Evolutionary conservation across 2,113 vertebrate species (phyloP), one percentile per base, ranked within the genome.

Genomic region (Maccullochella peelii): DNA sequence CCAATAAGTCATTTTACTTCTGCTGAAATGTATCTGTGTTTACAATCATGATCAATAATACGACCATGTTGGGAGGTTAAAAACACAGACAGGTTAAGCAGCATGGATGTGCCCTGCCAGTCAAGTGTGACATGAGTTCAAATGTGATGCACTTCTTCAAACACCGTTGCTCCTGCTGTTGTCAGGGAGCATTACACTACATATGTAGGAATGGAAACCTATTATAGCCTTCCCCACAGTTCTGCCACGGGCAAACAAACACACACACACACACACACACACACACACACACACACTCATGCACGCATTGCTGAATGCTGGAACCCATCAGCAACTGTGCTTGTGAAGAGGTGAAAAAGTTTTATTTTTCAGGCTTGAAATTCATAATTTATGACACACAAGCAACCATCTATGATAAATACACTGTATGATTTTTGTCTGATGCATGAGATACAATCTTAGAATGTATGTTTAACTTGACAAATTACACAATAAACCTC

Each of bases 221-320:
- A 82, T 92, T 88, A 87, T 74, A 90, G 80, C 83, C 73, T 87
- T 83, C 82, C 90, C 88, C 76, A 79, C 77, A 87, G 86, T 90
- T 61, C 58, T 36, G 84, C 89, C 87, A 62, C 27, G 5, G 84
- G 90, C 81, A 68, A 69, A 72, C 61, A 74, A 65, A 85, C 71
- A 79, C 74, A 84, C 69, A 65, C 62, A 85, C 81, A 69, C 65
- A 79, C 25, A 66, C 57, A 49, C 81, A 69, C 65, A 79, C 23
- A 66, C 58, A 52, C 57, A 61, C n/a, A 70, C 54, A 61, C 25
- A 33, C n/a, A 75, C 54, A 61, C 25, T 14, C 23, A 6, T 57
- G 23, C 15, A 52, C 36, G 57, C 54, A 42, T 15, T 20, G 10
- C 70, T 63, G 80, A 86, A 80, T 59, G n/a, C 52, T 55, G 18